phyloP scores from a whole-genome alignment of 2,113 vertebrate genomes.

The Ochotona princeps region DNA sequence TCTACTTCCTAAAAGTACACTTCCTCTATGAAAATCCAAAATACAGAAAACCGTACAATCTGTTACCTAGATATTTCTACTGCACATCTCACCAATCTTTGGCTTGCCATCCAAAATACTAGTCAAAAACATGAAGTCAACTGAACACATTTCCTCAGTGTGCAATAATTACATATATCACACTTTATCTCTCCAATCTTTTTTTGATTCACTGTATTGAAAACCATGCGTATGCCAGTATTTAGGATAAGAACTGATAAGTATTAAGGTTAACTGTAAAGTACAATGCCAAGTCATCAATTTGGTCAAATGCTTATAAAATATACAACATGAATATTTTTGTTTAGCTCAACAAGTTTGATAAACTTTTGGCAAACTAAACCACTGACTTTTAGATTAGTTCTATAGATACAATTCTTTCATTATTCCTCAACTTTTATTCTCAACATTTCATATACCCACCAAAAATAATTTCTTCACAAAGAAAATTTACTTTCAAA shows the following conservation, averaged over 20 bases:
- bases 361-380: background rate
- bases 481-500: no score
- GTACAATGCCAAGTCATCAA: background rate
- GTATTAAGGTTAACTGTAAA: background rate
- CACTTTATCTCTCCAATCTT: background rate
- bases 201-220: background rate
- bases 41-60: conserved; percentile 15
- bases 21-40: background rate
- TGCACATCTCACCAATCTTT: background rate
- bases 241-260: no score
- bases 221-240: background rate
- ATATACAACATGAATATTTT: background rate
- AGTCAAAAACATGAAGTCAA: background rate
- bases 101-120: background rate
- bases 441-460: background rate
- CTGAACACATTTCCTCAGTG: background rate
- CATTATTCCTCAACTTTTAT: background rate
- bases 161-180: background rate
- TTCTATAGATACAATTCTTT: background rate
- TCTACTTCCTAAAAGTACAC: background rate
- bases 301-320: background rate
- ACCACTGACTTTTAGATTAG: background rate
- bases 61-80: background rate
- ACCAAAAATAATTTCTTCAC: background rate
- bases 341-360: background rate